phyloP scores from a whole-genome alignment of 2,797 vertebrate species.

The Thripadectes ignobilis region DNA sequence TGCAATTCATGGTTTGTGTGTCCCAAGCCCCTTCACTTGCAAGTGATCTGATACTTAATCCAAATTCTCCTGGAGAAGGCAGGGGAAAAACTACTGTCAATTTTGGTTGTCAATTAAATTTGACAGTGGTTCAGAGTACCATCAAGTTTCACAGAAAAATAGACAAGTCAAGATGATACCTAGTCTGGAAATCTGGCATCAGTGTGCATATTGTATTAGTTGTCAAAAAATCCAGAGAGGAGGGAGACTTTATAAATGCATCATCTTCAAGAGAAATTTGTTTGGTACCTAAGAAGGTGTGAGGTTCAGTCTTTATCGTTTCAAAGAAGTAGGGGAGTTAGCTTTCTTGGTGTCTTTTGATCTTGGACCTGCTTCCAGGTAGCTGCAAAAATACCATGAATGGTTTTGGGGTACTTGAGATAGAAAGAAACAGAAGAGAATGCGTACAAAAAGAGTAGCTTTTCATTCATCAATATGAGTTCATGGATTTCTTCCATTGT shows the following conservation, averaged over 20 bases:
- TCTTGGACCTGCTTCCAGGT: neutral
- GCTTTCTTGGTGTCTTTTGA: neutral
- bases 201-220: accelerated
- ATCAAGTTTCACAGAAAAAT: neutral
- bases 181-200: neutral
- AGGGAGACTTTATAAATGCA: neutral
- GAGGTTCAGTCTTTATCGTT: neutral
- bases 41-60: neutral
- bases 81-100: neutral
- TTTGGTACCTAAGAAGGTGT: neutral
- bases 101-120: neutral
- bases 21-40: neutral
- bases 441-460: neutral
- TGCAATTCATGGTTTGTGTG: neutral
- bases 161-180: neutral
- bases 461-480: neutral
- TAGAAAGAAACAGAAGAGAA: neutral
- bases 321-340: neutral
- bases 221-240: neutral
- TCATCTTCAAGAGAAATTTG: neutral
- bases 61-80: neutral
- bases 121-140: neutral
- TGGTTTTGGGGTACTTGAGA: neutral
- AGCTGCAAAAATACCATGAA: neutral
- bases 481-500: neutral